Evolutionary conservation across 1,140 invertebrate genomes (phyloP).

Genomic region (Pseudobourletiella spinata): DNA sequence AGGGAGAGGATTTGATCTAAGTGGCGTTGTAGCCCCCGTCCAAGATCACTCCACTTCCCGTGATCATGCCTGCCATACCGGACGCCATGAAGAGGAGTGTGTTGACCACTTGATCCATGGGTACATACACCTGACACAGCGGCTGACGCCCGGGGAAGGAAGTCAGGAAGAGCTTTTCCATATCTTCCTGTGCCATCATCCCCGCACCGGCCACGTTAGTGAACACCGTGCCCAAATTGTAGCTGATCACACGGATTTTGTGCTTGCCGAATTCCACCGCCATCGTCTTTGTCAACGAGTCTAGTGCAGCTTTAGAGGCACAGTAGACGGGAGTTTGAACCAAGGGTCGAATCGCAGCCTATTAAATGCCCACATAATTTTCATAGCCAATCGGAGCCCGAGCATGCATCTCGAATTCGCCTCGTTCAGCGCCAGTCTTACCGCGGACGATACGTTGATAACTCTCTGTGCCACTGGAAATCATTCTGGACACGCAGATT

Average conservation of each 20-base stretch:
- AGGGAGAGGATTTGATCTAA: too few species aligned
- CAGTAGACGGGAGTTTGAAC: slow-evolving; percentile 41
- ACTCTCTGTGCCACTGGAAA: slow-evolving; percentile 2
- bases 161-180: not conserved
- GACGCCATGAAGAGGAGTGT: slow-evolving; percentile 10
- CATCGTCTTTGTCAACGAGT: slow-evolving; percentile 46
- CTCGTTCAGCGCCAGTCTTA: not conserved
- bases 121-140: not conserved
- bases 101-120: slow-evolving; percentile 15
- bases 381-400: too few species aligned
- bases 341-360: not conserved
- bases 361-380: not conserved
- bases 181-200: not conserved
- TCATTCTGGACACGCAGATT: slow-evolving; percentile 2
- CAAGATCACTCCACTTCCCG: slow-evolving; percentile 2
- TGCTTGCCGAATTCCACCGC: slow-evolving; percentile 47
- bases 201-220: not conserved
- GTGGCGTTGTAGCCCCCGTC: too few species aligned
- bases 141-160: not conserved
- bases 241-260: slow-evolving; percentile 38
- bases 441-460: slow-evolving; percentile 20
- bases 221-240: not conserved
- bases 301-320: slow-evolving; percentile 47
- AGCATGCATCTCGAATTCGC: too few species aligned
- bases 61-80: not conserved